Evolutionary conservation across 1,140 invertebrate genomes (phyloP), one percentile per base, ranked within the genome.

Genomic region (Trinorchestia longiramus): DNA sequence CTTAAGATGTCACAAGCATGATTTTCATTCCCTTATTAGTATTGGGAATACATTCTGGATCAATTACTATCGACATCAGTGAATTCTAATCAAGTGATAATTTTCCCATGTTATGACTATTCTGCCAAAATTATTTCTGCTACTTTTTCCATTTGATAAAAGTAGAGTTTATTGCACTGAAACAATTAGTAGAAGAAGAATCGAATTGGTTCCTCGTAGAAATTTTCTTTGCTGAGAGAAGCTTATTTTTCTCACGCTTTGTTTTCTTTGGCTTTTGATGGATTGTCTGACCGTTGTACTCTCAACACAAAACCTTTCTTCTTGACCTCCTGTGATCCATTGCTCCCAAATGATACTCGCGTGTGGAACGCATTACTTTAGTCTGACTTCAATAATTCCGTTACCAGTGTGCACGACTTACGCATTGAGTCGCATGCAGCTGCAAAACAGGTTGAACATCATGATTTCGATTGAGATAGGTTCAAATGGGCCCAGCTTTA

Each of bases 221-320:
- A 77, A 77, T 77, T 77, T 77, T 53, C 47, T 53, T 53, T 77
- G 28, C 11, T 3, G 15, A 19, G 8, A 11, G 62, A 77, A 41
- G 88, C 28, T 90, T 90, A 90, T 90, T 90, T 90, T 90, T 90
- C 88, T 90, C 88, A 90, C 88, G 88, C 88, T 90, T 77, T 77
- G 62, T 77, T 77, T 77, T 77, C 62, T 77, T 77, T 77, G 15
- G 62, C 88, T 43, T 17, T 11, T 90, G 88, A 90, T 90, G 88
- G 88, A 90, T 90, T 28, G 62, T 77, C 62, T 36, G 62, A 36
- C 62, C 62, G 62, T 77, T 77, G 62, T 77, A 77, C 62, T 28
- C 62, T 28, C 62, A 77, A 77, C 62, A 77, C 62, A 77, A 36
- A 3, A 77, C 62, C 62, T 77, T 77, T 77, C 62, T 77, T 77